Percentiles rank a stretch among this genome's conserved stretches.
These are phyloP conservation scores for Marasmarcha lunaedactyla DNA, from an alignment of 2,888 invertebrate species.

Conservation along the genomic window DNA sequence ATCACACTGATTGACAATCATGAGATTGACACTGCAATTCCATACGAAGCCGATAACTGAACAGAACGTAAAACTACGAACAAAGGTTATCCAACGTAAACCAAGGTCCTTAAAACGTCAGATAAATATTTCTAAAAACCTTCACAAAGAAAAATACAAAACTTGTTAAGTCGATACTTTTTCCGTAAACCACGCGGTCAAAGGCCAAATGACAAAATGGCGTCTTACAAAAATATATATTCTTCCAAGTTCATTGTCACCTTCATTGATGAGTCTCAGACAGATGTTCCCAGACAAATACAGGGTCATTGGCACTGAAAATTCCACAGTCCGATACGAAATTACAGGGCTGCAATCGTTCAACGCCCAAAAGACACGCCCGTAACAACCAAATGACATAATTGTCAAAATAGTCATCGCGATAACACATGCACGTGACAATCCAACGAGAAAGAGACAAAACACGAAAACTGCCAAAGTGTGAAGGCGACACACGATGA, in stretches of 20 bases:
- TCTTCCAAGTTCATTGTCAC: constrained; percentile 1
- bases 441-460: constrained; percentile 32
- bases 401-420: constrained; percentile 68
- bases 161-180: no score
- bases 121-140: no score
- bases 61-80: no score
- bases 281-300: constrained; percentile 60
- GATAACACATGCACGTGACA: constrained; percentile 66
- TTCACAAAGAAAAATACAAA: no score
- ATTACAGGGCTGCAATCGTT: constrained; percentile 61
- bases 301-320: constrained; percentile 52
- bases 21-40: no score
- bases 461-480: constrained; percentile 16
- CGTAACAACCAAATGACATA: constrained; percentile 68
- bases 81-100: no score
- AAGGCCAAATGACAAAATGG: neutral
- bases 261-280: constrained; percentile 14
- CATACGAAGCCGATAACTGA: no score
- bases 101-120: no score
- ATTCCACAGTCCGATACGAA: constrained; percentile 60
- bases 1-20: no score
- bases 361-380: constrained; percentile 66
- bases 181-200: neutral
- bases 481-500: constrained; percentile 34
- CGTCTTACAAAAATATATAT: neutral